A percentile compares a stretch with the other conserved stretches of the same genome.
Evolutionary conservation across 2,797 vertebrate genomes (phyloP).

Genomic region (Phylloscopus collybita): DNA sequence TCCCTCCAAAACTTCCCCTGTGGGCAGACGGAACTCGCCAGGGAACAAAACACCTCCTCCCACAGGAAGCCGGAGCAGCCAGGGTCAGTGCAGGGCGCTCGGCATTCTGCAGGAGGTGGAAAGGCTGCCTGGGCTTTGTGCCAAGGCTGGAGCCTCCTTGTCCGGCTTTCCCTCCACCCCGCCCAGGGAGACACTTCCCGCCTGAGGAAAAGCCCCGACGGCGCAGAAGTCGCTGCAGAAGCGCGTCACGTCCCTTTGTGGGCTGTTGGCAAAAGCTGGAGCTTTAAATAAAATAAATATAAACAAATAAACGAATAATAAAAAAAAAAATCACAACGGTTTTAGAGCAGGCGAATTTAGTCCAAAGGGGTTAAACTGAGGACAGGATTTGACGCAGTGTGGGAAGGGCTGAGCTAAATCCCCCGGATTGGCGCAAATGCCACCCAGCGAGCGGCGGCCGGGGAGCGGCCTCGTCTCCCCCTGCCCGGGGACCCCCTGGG

Average conservation of each 20-base stretch:
- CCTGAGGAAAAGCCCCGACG: neutral
- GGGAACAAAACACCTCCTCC: neutral
- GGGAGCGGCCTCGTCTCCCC: neutral
- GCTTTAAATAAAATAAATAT: too few species aligned
- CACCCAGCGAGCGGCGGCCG: neutral
- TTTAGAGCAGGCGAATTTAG: neutral
- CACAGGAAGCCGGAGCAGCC: neutral
- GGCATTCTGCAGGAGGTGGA: rapidly evolving
- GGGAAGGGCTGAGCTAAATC: neutral
- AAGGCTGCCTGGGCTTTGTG: neutral
- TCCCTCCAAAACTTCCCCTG: neutral
- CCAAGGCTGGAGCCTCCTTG: rapidly evolving
- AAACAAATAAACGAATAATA: too few species aligned
- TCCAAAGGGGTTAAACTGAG: neutral
- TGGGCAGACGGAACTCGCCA: neutral
- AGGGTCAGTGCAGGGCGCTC: rapidly evolving
- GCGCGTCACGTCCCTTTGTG: neutral
- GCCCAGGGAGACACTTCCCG: neutral
- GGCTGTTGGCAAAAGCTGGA: neutral
- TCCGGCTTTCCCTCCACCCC: too few species aligned
- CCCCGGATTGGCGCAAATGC: rapidly evolving
- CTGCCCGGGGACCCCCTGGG: rapidly evolving
- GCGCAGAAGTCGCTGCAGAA: neutral
- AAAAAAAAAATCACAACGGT: rapidly evolving
- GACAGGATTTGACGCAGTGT: neutral